Percentiles rank a stretch among this genome's conserved stretches.
Conservation (phyloP, 1,140 invertebrate species). For the Bicyclus anynana region DNA sequence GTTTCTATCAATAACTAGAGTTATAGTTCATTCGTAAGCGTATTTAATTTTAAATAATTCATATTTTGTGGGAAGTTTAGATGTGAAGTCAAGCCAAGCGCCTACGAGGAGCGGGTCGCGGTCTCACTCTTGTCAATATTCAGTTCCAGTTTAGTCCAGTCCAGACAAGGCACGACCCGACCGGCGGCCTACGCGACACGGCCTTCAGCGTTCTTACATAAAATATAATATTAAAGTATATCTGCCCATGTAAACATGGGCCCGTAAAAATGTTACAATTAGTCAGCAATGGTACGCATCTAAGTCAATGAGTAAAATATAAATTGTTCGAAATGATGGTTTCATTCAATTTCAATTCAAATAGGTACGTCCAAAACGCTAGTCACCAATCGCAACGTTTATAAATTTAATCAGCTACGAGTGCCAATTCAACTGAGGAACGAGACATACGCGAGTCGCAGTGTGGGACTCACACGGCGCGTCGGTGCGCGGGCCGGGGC, state of each 20-base stretch:
- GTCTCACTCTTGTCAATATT: background rate
- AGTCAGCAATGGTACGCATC: conserved; percentile 15
- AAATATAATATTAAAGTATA: background rate
- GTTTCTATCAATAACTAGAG: conserved; percentile 32
- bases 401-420: conserved; percentile 41
- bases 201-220: background rate
- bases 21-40: conserved; percentile 40
- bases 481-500: conserved; percentile 31
- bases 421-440: conserved; percentile 43
- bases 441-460: conserved; percentile 37
- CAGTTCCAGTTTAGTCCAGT: background rate
- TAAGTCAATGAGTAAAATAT: conserved; percentile 39
- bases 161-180: no score
- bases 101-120: background rate
- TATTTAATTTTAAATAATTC: conserved; percentile 45
- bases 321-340: background rate
- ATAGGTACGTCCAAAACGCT: conserved; percentile 9
- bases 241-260: background rate
- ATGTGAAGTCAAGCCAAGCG: conserved; percentile 18
- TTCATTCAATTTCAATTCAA: background rate
- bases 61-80: conserved; percentile 42
- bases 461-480: conserved; percentile 44
- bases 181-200: no score
- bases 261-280: conserved; percentile 1
- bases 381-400: conserved; percentile 19